Conservation (phyloP, 37 sponge, comb jelly and placozoan species). For the Ephydatia muelleri region DNA sequence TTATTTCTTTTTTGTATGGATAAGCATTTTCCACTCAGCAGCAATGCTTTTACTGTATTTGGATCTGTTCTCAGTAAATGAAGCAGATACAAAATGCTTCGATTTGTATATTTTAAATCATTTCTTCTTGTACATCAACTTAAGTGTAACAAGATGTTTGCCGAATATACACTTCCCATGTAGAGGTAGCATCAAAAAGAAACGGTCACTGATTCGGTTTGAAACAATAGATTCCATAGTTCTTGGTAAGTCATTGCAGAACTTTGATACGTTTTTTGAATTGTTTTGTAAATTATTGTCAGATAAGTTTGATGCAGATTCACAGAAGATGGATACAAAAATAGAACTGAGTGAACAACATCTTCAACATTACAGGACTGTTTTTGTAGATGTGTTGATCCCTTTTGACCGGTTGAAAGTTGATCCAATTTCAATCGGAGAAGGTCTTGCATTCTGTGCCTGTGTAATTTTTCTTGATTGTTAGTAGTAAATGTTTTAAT, state of each 20-base stretch:
- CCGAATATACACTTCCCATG: background rate
- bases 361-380: background rate
- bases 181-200: background rate
- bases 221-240: background rate
- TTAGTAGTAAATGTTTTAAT: background rate
- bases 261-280: no score
- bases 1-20: no score
- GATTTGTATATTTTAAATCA: no score
- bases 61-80: no score
- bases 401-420: background rate
- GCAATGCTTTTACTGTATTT: no score
- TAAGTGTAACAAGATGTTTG: no score
- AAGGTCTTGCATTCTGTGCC: background rate
- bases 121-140: no score
- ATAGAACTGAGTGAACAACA: background rate
- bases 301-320: background rate
- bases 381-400: background rate
- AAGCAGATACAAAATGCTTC: no score
- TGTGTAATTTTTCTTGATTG: constrained; percentile 61
- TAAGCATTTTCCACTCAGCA: no score
- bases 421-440: background rate
- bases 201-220: background rate
- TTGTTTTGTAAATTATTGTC: no score
- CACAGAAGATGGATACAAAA: background rate
- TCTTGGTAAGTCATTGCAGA: background rate